Evolutionary conservation across 2,797 vertebrate genomes (phyloP), one percentile per base, ranked within the genome.

Genomic region (Esox masquinongy): DNA sequence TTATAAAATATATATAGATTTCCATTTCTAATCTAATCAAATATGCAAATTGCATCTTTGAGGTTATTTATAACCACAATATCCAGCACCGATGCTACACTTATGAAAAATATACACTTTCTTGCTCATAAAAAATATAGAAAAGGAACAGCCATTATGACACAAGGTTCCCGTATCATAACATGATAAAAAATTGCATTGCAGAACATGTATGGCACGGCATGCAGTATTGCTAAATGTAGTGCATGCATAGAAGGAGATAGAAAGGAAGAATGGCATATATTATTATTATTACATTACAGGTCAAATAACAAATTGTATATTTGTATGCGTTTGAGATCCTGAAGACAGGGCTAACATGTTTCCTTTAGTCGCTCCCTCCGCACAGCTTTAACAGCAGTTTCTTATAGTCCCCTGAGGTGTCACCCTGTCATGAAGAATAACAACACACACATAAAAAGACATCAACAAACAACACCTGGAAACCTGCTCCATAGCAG

Each of bases 321-420:
- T 77, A 77, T 70, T 34, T 53, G 43, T 66, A 75, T 53, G 63
- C 56, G 67, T 70, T 67, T 29, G 34, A 8, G 59, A 56, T 49
- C 8, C 74, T 16, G 68, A 16, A 75, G 66, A 59, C 47, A 50
- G 22, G 39, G 73, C 17, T 29, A n/a, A 29, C 12, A 47, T 66
- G 59, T 39, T 74, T 73, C 36, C 4, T 75, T 95, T 90, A 99
- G 92, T 99, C 97, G 12, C 94, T 99, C 83, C 97, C 97, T 14
- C 97, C 97, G 26, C 98, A 99, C 74, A 99, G 92, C 92, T 98
- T 98, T 84, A 99, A 90, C 1, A 99, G 93, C 77, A 97, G 95
- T 86, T 99, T 99, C 93, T 95, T 95, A 90, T 99, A 99, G 92
- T 99, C 98, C 79, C 98, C 98, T 29, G 97, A 99, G 79, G 97